Evolutionary conservation across 1,140 invertebrate genomes (phyloP).

Genomic region (Lineus longissimus): DNA sequence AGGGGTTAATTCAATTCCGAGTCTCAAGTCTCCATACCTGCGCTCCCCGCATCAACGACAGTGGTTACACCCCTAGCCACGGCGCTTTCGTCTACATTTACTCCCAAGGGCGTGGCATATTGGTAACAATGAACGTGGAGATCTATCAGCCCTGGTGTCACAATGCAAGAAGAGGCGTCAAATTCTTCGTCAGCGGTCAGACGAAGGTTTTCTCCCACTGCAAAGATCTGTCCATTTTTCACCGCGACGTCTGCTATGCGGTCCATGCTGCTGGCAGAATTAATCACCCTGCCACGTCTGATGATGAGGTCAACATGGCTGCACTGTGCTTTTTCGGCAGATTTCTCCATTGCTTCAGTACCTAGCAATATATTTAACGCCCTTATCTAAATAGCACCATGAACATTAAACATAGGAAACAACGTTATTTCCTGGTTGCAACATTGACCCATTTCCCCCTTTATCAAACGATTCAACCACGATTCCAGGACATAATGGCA

Average conservation of each 20-base stretch:
- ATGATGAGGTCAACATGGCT: constrained; percentile 26
- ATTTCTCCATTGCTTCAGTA: neutral
- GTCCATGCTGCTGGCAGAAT: constrained; percentile 33
- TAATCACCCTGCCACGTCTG: constrained; percentile 35
- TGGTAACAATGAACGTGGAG: constrained; percentile 46
- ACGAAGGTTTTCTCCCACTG: constrained; percentile 21
- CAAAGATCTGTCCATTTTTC: constrained; percentile 10
- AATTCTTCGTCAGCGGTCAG: constrained; percentile 18
- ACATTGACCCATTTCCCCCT: neutral
- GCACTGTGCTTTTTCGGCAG: neutral
- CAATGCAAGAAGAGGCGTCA: constrained; percentile 35
- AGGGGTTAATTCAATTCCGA: no score
- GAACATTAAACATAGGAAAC: no score
- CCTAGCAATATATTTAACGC: no score
- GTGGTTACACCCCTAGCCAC: constrained; percentile 43
- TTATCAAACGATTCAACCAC: no score
- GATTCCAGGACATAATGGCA: no score
- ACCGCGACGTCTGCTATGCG: constrained; percentile 23
- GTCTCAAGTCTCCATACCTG: no score
- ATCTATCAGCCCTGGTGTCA: constrained; percentile 46
- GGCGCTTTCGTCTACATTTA: constrained; percentile 37
- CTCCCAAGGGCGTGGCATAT: constrained; percentile 42
- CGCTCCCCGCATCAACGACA: constrained; percentile 41
- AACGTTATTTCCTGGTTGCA: neutral
- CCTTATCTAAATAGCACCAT: no score